These are phyloP conservation scores for Chalcosyrphus nemorum DNA, from an alignment of 2,888 invertebrate species.

Conservation along the genomic window DNA sequence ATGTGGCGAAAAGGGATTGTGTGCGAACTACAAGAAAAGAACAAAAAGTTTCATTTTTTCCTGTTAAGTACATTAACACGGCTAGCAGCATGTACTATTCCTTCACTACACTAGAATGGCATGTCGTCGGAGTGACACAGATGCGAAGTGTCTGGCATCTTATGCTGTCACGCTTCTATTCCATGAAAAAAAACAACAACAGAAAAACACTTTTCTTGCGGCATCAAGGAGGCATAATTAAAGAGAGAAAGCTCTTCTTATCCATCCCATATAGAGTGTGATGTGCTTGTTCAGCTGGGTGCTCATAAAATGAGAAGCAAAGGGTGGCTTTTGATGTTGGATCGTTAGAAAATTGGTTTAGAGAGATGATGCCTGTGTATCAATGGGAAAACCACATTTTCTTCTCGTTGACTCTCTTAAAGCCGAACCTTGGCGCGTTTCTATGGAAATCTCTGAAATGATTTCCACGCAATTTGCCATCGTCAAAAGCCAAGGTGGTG, in stretches of 20 bases:
- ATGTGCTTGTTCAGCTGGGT: neutral
- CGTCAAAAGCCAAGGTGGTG: conserved; percentile 40
- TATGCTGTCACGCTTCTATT: neutral
- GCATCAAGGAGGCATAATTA: neutral
- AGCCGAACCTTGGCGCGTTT: neutral
- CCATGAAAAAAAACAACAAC: neutral
- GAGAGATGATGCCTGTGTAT: neutral
- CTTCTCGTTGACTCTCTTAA: neutral
- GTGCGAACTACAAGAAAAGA: neutral
- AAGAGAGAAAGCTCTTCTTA: conserved; percentile 14
- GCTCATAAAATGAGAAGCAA: neutral
- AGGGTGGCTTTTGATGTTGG: neutral
- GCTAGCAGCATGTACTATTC: neutral
- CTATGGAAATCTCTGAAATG: conserved; percentile 28
- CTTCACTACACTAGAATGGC: conserved; percentile 7
- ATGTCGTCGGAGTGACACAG: conserved; percentile 10
- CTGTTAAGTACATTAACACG: neutral
- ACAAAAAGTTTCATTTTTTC: neutral
- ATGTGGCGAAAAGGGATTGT: neutral
- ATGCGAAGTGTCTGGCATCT: neutral
- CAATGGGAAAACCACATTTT: neutral
- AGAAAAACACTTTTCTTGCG: conserved; percentile 1
- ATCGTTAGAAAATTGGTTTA: neutral
- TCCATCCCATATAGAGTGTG: neutral
- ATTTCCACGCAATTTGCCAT: conserved; percentile 61